Evolutionary conservation across 2,797 vertebrate genomes (phyloP).

Genomic region (Selene dorsalis): DNA sequence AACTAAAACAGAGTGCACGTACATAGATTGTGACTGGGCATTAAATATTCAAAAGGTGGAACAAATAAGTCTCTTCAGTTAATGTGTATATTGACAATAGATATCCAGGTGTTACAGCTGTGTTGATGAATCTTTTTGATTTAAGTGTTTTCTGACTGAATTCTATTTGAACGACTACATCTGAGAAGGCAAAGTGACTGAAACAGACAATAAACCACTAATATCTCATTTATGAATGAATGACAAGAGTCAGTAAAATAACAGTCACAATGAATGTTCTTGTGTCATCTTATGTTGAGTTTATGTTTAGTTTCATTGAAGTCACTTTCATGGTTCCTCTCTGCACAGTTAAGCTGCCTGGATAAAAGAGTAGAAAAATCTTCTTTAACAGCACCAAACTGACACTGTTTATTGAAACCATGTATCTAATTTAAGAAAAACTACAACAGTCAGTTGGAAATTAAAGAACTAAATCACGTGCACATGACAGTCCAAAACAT

Average conservation of each 20-base stretch:
- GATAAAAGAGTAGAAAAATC: neutral
- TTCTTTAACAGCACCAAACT: neutral
- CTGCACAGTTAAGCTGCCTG: neutral
- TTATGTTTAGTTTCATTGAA: neutral
- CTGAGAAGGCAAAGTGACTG: neutral
- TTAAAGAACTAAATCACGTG: slow-evolving; percentile 7
- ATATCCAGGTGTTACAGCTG: slow-evolving; percentile 20
- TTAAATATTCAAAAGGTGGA: slow-evolving; percentile 29
- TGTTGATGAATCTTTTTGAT: slow-evolving; percentile 13
- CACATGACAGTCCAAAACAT: neutral
- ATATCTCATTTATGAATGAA: neutral
- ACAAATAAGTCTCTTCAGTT: slow-evolving; percentile 39
- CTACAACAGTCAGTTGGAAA: neutral
- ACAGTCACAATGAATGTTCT: neutral
- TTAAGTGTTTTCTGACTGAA: slow-evolving; percentile 25
- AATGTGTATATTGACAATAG: slow-evolving; percentile 16
- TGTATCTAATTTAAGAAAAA: neutral
- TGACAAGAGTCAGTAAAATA: neutral
- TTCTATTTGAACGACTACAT: slow-evolving; percentile 13
- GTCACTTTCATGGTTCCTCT: neutral
- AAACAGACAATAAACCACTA: neutral
- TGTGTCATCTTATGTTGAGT: neutral
- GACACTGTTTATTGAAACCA: neutral
- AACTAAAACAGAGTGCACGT: slow-evolving; percentile 3
- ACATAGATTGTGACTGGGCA: neutral